Base-by-base conservation (phyloP, 2,888 invertebrate genomes). In the Harpagoxenus sublaevis region DNA sequence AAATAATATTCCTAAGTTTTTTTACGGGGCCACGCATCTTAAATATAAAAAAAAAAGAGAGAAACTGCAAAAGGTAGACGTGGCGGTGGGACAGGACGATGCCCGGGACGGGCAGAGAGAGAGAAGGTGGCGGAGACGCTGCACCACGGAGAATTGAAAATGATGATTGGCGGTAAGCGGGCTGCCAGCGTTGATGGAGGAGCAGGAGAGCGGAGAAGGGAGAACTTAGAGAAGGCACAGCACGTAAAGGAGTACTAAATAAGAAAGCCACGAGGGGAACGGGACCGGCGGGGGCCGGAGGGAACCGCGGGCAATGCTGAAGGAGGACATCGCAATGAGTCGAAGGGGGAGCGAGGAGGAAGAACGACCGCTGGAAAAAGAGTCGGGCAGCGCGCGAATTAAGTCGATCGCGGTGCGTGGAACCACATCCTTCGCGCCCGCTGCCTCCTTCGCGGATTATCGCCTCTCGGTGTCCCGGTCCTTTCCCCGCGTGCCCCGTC, bases 331-430 rank as follows among this genome's bases (percentile, higher is more conserved):
- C 83, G 70, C 84, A 85, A 83, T 86, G 88, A 87, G 86, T 82
- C 84, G 85, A 87, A 31, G 55, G 18, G 88, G 86, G 6, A 10
- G 73, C 31, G 60, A 28, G 35, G 85, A 87, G 88, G 81, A 71
- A 82, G 90, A 88, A 91, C 84, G 90, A 51, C 66, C 68, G 55
- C 73, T 78, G 83, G 90, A 91, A 92, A 92, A 92, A 92, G 90
- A 92, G 92, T 91, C 91, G 90, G 91, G 48, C 91, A 93, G 93
- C 89, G 92, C 93, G 93, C 94, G 94, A 94, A 94, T 94, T 94
- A 94, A 94, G 94, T 94, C 93, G 94, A 94, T 94, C 94, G 94
- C 92, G 89, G 93, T 94, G 94, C 94, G 94, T 94, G 94, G 94
- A 94, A 94, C 94, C 94, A 94, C 94, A 94, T 94, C 94, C 94